Evolutionary conservation across 2,888 invertebrate genomes (phyloP), one percentile per base, ranked within the genome.

Genomic region (Aphelenchoides bicaudatus): DNA sequence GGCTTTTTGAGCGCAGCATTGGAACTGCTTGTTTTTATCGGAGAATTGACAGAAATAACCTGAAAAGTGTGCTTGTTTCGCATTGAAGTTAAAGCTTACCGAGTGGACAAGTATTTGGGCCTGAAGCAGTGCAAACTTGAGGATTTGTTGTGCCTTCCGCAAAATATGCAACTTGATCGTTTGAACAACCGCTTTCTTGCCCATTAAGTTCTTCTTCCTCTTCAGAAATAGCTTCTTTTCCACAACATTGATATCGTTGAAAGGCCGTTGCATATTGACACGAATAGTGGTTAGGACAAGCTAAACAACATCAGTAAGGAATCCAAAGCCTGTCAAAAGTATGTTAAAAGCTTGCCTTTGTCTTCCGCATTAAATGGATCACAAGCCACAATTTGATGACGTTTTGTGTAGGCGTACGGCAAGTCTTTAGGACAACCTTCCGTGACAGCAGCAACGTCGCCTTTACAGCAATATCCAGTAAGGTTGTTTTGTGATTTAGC

Each of bases 391-490:
- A 74, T 65, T 39, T 67, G 65, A 13, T 58, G 58, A 43, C 69
- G 64, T 46, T 66, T 68, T 1, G 66, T 66, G 39, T 65, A 72
- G 16, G 70, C 74, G 39, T 65, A 74, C 49, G n/a, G n/a, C 59
- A 74, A 73, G 10, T 70, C 71, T 5, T 74, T 74, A 2, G 74
- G 74, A 57, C 74, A 74, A 5, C 74, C 74, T 59, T 73, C 74
- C 31, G 71, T 70, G 5, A 72, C 63, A 8, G 70, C 73, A n/a
- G 65, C 68, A 30, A 65, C 70, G 25, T 72, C 73, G 21, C 69
- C 71, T 49, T 70, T 72, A 51, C 74, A 74, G 51, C 74, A 74
- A 65, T 70, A 71, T 29, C 74, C 74, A 30, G 57, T 62, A 31
- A 63, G 60, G 8, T 67, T 49, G 6, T 58, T 58, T 2, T 56